Evolutionary conservation across 2,888 invertebrate genomes (phyloP).

Genomic region (Cheiracanthium punctorium): DNA sequence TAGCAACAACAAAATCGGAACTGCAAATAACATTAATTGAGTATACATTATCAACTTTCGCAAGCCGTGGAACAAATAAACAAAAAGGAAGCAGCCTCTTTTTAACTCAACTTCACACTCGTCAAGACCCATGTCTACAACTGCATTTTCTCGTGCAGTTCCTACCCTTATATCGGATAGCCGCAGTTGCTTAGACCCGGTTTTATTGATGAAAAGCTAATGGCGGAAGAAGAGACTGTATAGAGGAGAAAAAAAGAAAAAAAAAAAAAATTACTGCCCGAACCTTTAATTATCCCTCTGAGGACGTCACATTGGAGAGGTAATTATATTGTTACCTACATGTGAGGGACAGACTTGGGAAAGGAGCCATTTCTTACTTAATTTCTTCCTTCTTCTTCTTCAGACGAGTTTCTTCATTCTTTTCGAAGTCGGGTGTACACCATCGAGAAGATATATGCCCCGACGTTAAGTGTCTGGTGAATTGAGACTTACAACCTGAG

Average conservation of each 20-base stretch:
- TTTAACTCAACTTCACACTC: no score
- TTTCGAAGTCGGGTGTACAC: no score
- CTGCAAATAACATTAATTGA: no score
- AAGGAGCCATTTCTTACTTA: conserved; percentile 8
- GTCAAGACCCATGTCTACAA: no score
- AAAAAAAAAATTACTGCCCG: conserved; percentile 21
- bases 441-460: no score
- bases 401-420: neutral
- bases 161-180: conserved; percentile 14
- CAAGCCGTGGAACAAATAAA: no score
- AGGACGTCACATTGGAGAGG: conserved; percentile 32
- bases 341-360: conserved; percentile 15
- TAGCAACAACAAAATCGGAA: no score
- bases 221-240: conserved; percentile 16
- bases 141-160: neutral
- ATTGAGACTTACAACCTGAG: no score
- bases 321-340: conserved; percentile 57
- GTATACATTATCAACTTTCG: no score
- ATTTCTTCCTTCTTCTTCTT: neutral
- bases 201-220: conserved; percentile 49
- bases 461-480: no score
- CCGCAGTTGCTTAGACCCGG: conserved; percentile 23
- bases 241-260: neutral
- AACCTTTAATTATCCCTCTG: conserved; percentile 51
- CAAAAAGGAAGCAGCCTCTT: no score